Conservation (phyloP, 2,797 vertebrate genomes). For the Anguilla marmorata region DNA sequence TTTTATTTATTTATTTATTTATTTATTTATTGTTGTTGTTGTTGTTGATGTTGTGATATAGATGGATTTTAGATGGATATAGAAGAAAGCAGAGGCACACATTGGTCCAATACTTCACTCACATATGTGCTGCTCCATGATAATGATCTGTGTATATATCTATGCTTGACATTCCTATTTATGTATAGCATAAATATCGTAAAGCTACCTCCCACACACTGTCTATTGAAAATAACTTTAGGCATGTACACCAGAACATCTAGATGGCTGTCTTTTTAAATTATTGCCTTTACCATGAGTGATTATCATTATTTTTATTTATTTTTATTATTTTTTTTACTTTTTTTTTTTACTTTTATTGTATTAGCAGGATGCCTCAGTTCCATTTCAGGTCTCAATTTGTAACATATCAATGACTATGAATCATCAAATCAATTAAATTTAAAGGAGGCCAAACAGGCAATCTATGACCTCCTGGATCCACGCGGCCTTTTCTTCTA, state of each 20-base stretch:
- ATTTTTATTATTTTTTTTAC: neutral
- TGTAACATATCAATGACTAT: neutral
- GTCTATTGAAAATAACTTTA: neutral
- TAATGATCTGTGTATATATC: slow-evolving; percentile 75
- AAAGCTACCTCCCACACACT: neutral
- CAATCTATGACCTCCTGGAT: neutral
- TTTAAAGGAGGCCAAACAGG: neutral
- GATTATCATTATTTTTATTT: neutral
- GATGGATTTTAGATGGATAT: slow-evolving; percentile 77
- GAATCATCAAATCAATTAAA: neutral
- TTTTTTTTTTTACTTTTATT: neutral
- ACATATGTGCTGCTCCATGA: slow-evolving; percentile 83
- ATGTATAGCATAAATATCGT: neutral
- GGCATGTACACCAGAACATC: neutral
- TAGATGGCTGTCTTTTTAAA: neutral
- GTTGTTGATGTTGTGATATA: neutral
- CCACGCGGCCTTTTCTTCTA: neutral
- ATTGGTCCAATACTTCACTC: slow-evolving; percentile 56
- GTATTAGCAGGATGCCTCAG: neutral
- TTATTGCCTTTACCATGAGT: neutral
- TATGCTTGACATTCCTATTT: neutral
- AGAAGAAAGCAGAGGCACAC: slow-evolving; percentile 47
- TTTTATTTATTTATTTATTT: neutral
- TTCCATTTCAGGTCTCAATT: neutral
- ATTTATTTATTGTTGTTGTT: too few species aligned